These are phyloP conservation scores for Frankliniella fusca DNA, from an alignment of 2,888 invertebrate species.

Conservation along the genomic window DNA sequence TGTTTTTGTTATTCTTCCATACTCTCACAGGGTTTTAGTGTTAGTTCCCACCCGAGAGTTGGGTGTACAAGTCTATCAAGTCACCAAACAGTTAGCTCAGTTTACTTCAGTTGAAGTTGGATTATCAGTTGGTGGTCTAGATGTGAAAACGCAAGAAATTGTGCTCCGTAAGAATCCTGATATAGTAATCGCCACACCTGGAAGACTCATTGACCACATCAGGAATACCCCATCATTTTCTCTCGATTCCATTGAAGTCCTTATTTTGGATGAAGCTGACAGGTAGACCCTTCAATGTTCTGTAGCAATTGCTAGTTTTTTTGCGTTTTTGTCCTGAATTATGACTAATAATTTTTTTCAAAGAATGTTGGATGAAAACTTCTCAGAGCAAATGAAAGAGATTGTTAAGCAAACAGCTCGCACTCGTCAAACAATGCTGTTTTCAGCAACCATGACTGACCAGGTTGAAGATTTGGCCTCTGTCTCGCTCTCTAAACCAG, in stretches of 20 bases:
- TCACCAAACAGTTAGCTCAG: conserved; percentile 84
- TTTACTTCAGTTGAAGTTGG: conserved; percentile 78
- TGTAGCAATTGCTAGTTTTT: conserved; percentile 13
- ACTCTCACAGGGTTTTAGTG: conserved; percentile 67
- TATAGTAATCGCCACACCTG: conserved; percentile 96
- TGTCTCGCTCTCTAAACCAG: conserved; percentile 87
- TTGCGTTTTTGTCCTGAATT: background rate
- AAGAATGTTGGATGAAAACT: conserved; percentile 96
- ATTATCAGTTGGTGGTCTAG: conserved; percentile 81
- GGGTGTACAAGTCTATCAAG: conserved; percentile 96
- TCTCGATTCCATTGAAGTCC: conserved; percentile 83
- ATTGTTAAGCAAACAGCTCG: conserved; percentile 88
- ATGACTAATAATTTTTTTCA: conserved; percentile 34
- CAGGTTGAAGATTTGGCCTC: conserved; percentile 91
- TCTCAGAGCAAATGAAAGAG: conserved; percentile 98
- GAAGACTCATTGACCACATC: conserved; percentile 94
- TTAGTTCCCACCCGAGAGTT: conserved; percentile 95
- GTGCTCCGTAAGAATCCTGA: conserved; percentile 87
- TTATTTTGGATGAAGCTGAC: conserved; percentile 64
- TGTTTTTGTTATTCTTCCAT: background rate
- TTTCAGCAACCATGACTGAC: conserved; percentile 99
- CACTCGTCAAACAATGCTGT: conserved; percentile 91
- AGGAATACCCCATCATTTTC: conserved; percentile 91
- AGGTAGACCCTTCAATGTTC: conserved; percentile 45
- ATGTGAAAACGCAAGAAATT: conserved; percentile 74